Evolutionary conservation across 2,797 vertebrate genomes (phyloP).

Genomic region (Clarias fuscus): DNA sequence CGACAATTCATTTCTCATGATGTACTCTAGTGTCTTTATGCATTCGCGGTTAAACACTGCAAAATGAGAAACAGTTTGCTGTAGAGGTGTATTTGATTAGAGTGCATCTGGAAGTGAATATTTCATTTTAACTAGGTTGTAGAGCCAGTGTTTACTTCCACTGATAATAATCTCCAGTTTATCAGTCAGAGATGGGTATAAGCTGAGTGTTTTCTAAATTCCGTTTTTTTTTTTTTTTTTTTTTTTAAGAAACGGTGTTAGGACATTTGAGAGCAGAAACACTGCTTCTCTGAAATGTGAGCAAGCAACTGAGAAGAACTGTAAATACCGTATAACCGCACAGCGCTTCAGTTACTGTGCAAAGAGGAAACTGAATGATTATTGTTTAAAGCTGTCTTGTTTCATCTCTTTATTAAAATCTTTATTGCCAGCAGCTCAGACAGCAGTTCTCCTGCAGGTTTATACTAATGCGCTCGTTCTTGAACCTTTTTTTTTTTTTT

Average conservation of each 20-base stretch:
- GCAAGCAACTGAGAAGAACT: conserved; percentile 13
- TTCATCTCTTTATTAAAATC: background rate
- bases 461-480: background rate
- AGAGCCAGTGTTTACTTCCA: background rate
- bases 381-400: background rate
- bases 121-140: background rate
- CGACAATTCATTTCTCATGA: too few relatives aligned
- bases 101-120: background rate
- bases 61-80: background rate
- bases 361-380: background rate
- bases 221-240: background rate
- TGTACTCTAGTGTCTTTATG: background rate
- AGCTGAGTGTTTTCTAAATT: background rate
- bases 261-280: conserved; percentile 19
- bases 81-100: background rate
- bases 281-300: conserved; percentile 16
- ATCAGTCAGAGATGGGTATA: background rate
- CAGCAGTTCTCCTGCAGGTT: background rate
- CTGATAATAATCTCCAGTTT: background rate
- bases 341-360: background rate
- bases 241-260: background rate
- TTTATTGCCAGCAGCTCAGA: background rate
- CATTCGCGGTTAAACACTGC: background rate
- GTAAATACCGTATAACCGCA: conserved; percentile 11
- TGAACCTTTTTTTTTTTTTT: background rate